phyloP scores from a whole-genome alignment of 2,113 vertebrate species.

The Bothrops jararaca region DNA sequence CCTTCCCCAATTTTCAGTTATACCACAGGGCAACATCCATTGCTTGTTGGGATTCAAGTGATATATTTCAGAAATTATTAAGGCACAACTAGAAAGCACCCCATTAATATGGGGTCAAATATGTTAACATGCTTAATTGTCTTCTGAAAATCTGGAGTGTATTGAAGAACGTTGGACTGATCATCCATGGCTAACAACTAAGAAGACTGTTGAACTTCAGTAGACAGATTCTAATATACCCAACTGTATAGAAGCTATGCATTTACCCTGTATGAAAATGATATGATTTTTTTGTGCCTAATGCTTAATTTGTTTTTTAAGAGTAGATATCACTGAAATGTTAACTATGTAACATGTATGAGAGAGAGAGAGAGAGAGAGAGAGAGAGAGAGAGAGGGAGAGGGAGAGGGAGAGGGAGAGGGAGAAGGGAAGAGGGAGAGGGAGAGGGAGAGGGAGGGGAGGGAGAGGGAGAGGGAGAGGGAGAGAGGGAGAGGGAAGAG shows the following conservation, averaged over 20 bases:
- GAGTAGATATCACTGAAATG: not conserved
- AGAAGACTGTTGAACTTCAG: not conserved
- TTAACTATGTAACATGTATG: not conserved
- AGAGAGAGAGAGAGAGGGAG: too few relatives aligned
- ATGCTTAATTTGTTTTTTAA: not conserved
- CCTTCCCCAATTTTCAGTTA: too few relatives aligned
- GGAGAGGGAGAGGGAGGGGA: too few relatives aligned
- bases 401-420: too few relatives aligned
- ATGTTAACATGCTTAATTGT: not conserved
- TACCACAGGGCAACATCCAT: too few relatives aligned
- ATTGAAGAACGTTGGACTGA: not conserved
- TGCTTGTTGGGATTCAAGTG: not conserved
- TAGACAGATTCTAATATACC: not conserved
- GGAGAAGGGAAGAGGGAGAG: too few relatives aligned
- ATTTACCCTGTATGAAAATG: not conserved
- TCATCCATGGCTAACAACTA: not conserved
- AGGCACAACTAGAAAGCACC: not conserved
- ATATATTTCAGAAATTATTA: not conserved
- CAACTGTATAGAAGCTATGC: not conserved
- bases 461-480: too few relatives aligned
- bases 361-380: too few relatives aligned
- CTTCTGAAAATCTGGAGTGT: not conserved
- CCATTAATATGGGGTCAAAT: not conserved
- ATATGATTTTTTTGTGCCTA: not conserved
- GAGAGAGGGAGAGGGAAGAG: too few relatives aligned